Evolutionary conservation across 2,888 invertebrate genomes (phyloP).

Genomic region (Drosophila paranaensis): DNA sequence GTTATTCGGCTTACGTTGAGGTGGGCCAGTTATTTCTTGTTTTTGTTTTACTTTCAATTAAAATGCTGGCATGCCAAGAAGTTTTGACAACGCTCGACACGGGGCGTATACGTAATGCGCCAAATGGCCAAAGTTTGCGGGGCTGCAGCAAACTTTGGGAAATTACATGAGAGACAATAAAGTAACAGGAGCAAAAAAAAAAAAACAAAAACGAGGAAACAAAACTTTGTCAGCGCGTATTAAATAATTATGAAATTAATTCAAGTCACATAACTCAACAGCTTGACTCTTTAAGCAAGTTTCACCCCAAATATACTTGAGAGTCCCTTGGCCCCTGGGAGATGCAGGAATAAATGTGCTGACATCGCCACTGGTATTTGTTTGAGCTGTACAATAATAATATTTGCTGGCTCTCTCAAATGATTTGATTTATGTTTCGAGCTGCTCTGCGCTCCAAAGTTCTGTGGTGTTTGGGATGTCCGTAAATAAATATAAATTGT

Average conservation of each 20-base stretch:
- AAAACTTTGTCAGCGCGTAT: conserved; percentile 38
- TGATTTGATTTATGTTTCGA: conserved; percentile 4
- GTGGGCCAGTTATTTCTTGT: conserved; percentile 36
- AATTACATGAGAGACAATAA: conserved; percentile 32
- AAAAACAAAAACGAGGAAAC: neutral
- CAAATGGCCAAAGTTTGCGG: conserved; percentile 26
- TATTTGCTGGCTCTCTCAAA: neutral
- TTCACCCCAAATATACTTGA: neutral
- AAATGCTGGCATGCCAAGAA: conserved; percentile 55
- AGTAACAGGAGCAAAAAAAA: neutral
- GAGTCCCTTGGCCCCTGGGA: neutral
- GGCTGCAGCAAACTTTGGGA: conserved; percentile 32
- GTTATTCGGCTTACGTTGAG: conserved; percentile 28
- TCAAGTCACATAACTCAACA: conserved; percentile 13
- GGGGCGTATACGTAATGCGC: conserved; percentile 33
- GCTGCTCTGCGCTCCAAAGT: neutral
- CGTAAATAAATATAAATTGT: conserved; percentile 4
- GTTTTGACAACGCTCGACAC: conserved; percentile 50
- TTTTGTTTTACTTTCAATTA: conserved; percentile 59
- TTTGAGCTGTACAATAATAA: too few relatives aligned
- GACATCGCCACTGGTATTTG: conserved; percentile 1
- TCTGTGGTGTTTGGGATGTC: neutral
- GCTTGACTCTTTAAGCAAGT: conserved; percentile 13
- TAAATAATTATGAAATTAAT: conserved; percentile 47
- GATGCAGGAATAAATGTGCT: neutral